These are phyloP conservation scores for Aplochiton taeniatus DNA, from an alignment of 2,797 vertebrate genomes.

Conservation along the genomic window DNA sequence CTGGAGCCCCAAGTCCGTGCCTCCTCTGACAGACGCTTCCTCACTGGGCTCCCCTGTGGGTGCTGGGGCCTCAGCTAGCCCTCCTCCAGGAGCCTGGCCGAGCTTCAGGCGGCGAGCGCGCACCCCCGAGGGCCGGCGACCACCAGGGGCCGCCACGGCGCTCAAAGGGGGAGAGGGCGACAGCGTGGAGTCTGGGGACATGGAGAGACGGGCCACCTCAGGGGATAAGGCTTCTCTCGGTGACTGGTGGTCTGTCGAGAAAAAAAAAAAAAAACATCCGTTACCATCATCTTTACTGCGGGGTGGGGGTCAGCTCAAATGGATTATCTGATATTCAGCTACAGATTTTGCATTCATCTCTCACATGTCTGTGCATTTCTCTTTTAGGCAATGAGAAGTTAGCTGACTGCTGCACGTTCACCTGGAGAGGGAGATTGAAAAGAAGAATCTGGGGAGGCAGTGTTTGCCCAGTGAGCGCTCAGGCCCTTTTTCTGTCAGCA, in stretches of 20 bases:
- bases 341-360: neutral
- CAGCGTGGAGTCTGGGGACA: slow-evolving; percentile 65
- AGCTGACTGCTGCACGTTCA: slow-evolving; percentile 19
- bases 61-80: slow-evolving; percentile 24
- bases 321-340: neutral
- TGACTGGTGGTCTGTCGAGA: slow-evolving; percentile 46
- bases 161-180: slow-evolving; percentile 67
- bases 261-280: neutral
- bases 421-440: slow-evolving; percentile 65
- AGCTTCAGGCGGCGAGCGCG: slow-evolving; percentile 59
- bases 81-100: slow-evolving; percentile 36
- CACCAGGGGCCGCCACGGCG: slow-evolving; percentile 23
- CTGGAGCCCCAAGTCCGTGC: slow-evolving; percentile 14
- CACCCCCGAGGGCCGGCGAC: slow-evolving; percentile 42
- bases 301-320: neutral
- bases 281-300: neutral
- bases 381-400: neutral
- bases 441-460: slow-evolving; percentile 65
- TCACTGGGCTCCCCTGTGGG: slow-evolving; percentile 25
- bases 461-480: slow-evolving; percentile 27
- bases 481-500: slow-evolving; percentile 8
- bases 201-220: slow-evolving; percentile 40
- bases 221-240: slow-evolving; percentile 31
- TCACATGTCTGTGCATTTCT: neutral
- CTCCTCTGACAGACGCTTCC: slow-evolving; percentile 19